A percentile compares a stretch with the other conserved stretches of the same genome.
phyloP scores from a whole-genome alignment of 1,140 invertebrate species.

The Apocrypta bakeri region DNA sequence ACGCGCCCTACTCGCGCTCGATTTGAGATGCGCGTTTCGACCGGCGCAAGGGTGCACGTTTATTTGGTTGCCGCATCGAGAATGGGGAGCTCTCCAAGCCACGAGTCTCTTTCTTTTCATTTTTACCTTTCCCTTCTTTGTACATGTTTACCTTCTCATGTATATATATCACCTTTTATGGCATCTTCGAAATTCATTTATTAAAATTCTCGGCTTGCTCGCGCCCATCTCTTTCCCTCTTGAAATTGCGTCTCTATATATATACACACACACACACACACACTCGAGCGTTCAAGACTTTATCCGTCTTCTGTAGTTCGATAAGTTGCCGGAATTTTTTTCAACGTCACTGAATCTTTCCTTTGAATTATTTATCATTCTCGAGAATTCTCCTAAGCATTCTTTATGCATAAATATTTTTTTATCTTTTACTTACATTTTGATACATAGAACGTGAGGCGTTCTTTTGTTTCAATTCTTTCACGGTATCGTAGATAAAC shows the following conservation, averaged over 20 bases:
- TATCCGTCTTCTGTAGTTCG: neutral
- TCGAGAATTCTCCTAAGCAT: neutral
- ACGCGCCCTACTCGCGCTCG: constrained; percentile 14
- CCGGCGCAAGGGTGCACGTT: neutral
- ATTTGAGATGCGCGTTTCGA: constrained; percentile 31
- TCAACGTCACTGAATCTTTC: neutral
- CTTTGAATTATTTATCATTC: neutral
- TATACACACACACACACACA: too few species aligned
- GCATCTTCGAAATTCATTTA: neutral
- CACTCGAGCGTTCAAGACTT: neutral
- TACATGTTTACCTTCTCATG: neutral
- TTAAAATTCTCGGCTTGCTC: neutral
- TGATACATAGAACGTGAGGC: too few species aligned
- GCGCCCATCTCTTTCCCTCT: too few species aligned
- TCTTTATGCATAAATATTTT: too few species aligned
- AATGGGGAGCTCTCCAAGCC: neutral
- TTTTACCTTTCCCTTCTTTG: neutral
- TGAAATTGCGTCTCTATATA: neutral
- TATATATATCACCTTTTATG: constrained; percentile 2
- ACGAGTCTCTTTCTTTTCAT: neutral
- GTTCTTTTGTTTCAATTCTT: too few species aligned
- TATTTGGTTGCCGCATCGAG: neutral
- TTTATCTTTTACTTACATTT: too few species aligned
- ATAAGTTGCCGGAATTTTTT: neutral
- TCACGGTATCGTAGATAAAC: too few species aligned